Conservation (phyloP, 37 sponge, comb jelly and placozoan species). For the Cladorhizidae sp. region DNA sequence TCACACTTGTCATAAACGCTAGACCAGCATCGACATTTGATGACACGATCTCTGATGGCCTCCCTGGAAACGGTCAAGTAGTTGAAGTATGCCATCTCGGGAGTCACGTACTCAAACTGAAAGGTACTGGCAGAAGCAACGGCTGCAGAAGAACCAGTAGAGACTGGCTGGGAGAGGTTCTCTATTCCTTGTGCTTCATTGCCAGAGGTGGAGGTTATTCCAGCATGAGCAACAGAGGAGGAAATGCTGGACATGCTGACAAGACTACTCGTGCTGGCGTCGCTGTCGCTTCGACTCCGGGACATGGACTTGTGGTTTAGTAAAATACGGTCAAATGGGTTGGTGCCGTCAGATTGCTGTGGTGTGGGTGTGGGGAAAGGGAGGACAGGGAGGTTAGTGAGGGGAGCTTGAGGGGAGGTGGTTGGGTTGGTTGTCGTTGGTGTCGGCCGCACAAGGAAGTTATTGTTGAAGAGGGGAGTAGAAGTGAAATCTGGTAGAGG, state of each 20-base stretch:
- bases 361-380: not conserved
- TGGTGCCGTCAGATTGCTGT: not conserved
- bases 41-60: constrained; percentile 51
- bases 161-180: not conserved
- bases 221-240: not conserved
- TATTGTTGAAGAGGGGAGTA: not conserved
- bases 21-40: constrained; percentile 68
- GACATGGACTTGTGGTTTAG: not conserved
- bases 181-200: not conserved
- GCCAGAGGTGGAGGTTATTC: not conserved
- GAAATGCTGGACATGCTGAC: constrained; percentile 38
- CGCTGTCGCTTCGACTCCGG: constrained; percentile 45
- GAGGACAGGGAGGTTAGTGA: constrained; percentile 2
- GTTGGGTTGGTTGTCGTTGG: not conserved
- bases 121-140: not conserved
- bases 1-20: constrained; percentile 46
- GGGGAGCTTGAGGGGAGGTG: constrained; percentile 30
- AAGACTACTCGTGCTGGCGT: constrained; percentile 43
- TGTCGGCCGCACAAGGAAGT: constrained; percentile 11
- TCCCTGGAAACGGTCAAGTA: constrained; percentile 36
- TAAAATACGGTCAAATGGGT: constrained; percentile 31
- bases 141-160: not conserved
- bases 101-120: constrained; percentile 42
- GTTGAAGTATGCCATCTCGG: constrained; percentile 46
- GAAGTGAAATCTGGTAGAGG: not conserved